Conservation (phyloP, 2,888 invertebrate genomes). For the Cybosia mesomella region DNA sequence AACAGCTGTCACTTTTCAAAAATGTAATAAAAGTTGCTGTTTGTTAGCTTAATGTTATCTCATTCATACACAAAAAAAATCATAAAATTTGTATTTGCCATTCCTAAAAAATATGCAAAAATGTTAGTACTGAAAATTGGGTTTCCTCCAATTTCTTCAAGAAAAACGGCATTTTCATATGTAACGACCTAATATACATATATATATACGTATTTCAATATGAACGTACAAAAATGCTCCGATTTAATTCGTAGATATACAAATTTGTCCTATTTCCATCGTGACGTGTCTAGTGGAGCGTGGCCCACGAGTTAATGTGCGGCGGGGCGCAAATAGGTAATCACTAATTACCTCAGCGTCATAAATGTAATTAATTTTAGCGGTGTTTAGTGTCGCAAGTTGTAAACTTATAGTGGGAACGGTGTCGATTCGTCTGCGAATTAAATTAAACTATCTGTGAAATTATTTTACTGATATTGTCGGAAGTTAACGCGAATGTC, state of each 20-base stretch:
- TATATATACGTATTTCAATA: not conserved
- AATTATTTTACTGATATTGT: too few relatives aligned
- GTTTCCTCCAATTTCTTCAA: too few relatives aligned
- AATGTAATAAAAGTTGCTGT: too few relatives aligned
- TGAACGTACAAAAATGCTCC: not conserved
- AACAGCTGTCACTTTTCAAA: too few relatives aligned
- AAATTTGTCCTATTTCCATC: slow-evolving; percentile 1
- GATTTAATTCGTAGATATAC: slow-evolving; percentile 1
- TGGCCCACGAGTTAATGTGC: slow-evolving; percentile 13
- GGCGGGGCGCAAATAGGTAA: slow-evolving; percentile 53
- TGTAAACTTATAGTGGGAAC: not conserved
- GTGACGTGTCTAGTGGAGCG: slow-evolving; percentile 3
- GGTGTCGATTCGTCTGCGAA: not conserved
- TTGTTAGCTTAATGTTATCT: too few relatives aligned
- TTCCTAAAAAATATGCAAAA: too few relatives aligned
- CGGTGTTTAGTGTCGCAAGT: slow-evolving; percentile 31
- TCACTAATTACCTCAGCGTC: slow-evolving; percentile 57
- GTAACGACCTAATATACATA: too few relatives aligned
- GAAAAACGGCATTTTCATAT: too few relatives aligned
- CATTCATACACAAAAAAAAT: too few relatives aligned
- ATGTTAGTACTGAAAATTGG: too few relatives aligned
- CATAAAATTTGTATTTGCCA: too few relatives aligned
- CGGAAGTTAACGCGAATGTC: too few relatives aligned
- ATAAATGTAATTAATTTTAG: slow-evolving; percentile 60
- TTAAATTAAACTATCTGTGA: not conserved